Percentiles rank a stretch among this genome's conserved stretches.
phyloP scores from a whole-genome alignment of 2,888 invertebrate species.

The Eupithecia tripunctaria region DNA sequence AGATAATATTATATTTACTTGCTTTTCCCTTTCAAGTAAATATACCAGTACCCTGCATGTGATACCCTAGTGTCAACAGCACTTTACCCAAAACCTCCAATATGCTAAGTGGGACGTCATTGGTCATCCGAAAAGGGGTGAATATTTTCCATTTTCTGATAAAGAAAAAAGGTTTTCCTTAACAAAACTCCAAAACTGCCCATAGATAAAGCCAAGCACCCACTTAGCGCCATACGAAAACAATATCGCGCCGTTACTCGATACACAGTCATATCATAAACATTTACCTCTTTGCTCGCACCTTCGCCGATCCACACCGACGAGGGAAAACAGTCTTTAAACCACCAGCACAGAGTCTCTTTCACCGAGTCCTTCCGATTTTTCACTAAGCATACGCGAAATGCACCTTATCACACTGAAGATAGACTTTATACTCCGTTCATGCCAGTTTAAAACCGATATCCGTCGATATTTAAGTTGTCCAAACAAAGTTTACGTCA shows the following conservation, averaged over 20 bases:
- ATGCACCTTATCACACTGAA: not conserved
- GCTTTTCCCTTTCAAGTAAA: not conserved
- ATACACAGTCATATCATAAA: constrained; percentile 51
- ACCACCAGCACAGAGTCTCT: constrained; percentile 33
- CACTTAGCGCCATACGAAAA: constrained; percentile 52
- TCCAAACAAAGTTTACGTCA: constrained; percentile 40
- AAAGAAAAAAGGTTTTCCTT: constrained; percentile 18
- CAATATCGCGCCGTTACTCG: constrained; percentile 41
- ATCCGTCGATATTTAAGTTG: constrained; percentile 36
- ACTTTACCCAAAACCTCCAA: constrained; percentile 3
- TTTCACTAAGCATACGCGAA: constrained; percentile 7
- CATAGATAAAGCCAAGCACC: constrained; percentile 39
- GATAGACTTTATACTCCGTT: constrained; percentile 18
- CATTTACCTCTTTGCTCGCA: constrained; percentile 62
- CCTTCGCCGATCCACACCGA: constrained; percentile 47
- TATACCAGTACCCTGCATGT: not conserved
- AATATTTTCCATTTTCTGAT: constrained; percentile 12
- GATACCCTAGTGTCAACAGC: not conserved
- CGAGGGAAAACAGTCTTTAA: constrained; percentile 49
- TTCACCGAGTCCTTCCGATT: constrained; percentile 22
- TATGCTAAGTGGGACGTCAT: constrained; percentile 13
- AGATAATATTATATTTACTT: too few species aligned
- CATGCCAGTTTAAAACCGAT: constrained; percentile 17
- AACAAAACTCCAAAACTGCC: constrained; percentile 20
- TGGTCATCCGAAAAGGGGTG: constrained; percentile 4